phyloP scores from a whole-genome alignment of 1,140 invertebrate genomes.

The Camponotus floridanus region DNA sequence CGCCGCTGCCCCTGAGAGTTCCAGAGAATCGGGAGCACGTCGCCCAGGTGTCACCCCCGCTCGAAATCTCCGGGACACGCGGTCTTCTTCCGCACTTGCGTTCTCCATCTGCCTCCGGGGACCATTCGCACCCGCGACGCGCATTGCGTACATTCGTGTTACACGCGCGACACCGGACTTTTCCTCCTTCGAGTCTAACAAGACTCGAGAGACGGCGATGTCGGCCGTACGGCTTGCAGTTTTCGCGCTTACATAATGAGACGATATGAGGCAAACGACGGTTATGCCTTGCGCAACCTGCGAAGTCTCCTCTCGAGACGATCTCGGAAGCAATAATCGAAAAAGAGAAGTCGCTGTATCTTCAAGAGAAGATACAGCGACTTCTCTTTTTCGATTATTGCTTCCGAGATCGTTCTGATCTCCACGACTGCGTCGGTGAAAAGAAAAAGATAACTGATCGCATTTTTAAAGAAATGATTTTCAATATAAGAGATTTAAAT shows the following conservation, averaged over 20 bases:
- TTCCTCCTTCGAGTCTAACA: neutral
- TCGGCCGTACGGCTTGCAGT: constrained; percentile 11
- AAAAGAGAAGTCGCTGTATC: no score
- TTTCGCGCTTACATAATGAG: constrained; percentile 54
- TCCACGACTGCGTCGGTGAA: no score
- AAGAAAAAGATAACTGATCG: neutral
- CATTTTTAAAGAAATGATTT: no score
- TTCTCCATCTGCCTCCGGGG: neutral
- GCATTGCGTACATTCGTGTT: neutral
- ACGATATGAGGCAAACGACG: constrained; percentile 18
- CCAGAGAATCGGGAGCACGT: constrained; percentile 36
- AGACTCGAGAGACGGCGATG: neutral
- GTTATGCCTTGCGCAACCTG: constrained; percentile 26
- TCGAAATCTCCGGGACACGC: neutral
- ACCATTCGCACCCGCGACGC: neutral
- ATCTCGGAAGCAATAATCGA: no score
- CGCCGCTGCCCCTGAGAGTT: constrained; percentile 60
- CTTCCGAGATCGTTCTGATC: neutral
- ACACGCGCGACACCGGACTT: constrained; percentile 1
- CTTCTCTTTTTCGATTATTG: constrained; percentile 44
- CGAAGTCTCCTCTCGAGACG: no score
- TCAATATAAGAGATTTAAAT: neutral
- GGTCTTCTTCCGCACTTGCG: constrained; percentile 21
- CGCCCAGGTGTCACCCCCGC: neutral
- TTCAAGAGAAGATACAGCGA: neutral